Evolutionary conservation across 1,140 invertebrate genomes (phyloP).

Genomic region (Pygmarrhopalites habei): DNA sequence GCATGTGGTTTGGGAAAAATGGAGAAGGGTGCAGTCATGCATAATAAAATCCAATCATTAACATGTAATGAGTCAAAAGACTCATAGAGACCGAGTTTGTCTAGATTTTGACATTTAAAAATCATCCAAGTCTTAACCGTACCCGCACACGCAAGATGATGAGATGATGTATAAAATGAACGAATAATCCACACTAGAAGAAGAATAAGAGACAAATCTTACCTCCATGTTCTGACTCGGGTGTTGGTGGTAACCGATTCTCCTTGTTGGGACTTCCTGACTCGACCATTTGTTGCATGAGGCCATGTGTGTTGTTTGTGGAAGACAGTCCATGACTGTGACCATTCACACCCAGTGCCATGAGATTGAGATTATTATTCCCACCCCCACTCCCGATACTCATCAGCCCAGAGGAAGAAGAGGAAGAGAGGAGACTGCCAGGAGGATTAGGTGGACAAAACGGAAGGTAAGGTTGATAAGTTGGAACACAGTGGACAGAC

Average conservation of each 20-base stretch:
- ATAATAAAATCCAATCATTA: constrained; percentile 27
- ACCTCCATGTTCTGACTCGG: constrained; percentile 34
- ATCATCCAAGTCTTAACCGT: too few relatives aligned
- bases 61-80: constrained; percentile 17
- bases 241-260: constrained; percentile 35
- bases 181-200: too few relatives aligned
- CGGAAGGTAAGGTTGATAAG: constrained; percentile 21
- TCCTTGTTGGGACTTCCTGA: constrained; percentile 38
- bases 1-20: too few relatives aligned
- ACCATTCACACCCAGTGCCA: not conserved
- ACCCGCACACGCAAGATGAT: too few relatives aligned
- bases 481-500: constrained; percentile 28
- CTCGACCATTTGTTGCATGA: constrained; percentile 21
- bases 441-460: constrained; percentile 17
- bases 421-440: constrained; percentile 12
- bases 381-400: not conserved
- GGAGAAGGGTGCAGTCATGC: constrained; percentile 10
- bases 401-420: constrained; percentile 19
- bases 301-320: not conserved
- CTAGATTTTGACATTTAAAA: not conserved
- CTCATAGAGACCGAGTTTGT: not conserved
- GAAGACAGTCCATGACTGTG: too few relatives aligned
- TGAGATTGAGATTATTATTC: not conserved
- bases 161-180: too few relatives aligned
- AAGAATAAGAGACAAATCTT: too few relatives aligned